Conservation (phyloP, 2,888 invertebrate genomes). For the Thera britannica region DNA sequence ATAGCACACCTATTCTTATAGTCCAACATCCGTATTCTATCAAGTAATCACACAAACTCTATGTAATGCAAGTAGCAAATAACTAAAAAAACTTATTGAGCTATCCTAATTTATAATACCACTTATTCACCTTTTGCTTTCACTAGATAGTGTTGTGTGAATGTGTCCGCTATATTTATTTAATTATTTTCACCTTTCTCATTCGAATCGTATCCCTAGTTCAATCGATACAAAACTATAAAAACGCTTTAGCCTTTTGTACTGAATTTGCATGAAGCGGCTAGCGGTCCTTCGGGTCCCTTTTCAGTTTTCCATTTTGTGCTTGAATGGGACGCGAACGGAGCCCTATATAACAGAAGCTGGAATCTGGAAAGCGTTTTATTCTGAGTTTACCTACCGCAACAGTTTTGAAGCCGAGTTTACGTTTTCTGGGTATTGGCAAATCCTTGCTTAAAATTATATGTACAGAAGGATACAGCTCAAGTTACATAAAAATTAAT, state of each 20-base stretch:
- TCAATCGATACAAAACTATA: conserved; percentile 58
- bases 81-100: too few relatives aligned
- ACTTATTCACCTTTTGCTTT: too few relatives aligned
- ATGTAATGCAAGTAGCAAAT: too few relatives aligned
- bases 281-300: conserved; percentile 75
- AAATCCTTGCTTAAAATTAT: neutral
- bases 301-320: conserved; percentile 79
- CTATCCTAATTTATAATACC: too few relatives aligned
- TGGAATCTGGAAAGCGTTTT: conserved; percentile 71
- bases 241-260: conserved; percentile 71
- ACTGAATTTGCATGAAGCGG: conserved; percentile 80
- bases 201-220: conserved; percentile 35
- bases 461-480: too few relatives aligned
- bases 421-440: conserved; percentile 2
- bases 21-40: too few relatives aligned
- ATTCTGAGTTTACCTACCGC: conserved; percentile 59
- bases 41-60: too few relatives aligned
- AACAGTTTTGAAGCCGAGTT: conserved; percentile 5
- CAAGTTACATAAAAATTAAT: too few relatives aligned
- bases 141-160: too few relatives aligned
- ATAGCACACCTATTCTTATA: too few relatives aligned
- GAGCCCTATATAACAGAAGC: conserved; percentile 59
- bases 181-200: conserved; percentile 23
- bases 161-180: conserved; percentile 8
- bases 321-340: conserved; percentile 70